phyloP scores from a whole-genome alignment of 2,113 vertebrate species.

The Brachionichthys hirsutus region DNA sequence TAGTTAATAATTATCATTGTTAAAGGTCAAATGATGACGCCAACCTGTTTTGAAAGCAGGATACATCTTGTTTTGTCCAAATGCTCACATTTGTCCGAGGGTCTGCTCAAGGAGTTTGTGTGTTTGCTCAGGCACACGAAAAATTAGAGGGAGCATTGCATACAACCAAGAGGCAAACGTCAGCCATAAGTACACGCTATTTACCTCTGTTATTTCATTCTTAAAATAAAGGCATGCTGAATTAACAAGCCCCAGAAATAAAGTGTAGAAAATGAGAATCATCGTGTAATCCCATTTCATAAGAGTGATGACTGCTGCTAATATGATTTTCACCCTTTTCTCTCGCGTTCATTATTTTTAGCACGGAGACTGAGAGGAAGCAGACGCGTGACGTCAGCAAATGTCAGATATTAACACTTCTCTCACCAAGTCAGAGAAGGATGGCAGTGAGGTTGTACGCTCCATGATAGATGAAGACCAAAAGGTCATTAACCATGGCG shows the following conservation, averaged over 20 bases:
- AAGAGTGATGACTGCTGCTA: slow-evolving; percentile 52
- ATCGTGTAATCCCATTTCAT: slow-evolving; percentile 23
- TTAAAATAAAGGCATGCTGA: slow-evolving; percentile 7
- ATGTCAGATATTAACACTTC: slow-evolving; percentile 53
- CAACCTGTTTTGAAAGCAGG: too few relatives aligned
- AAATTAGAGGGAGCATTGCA: too few relatives aligned
- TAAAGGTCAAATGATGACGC: too few relatives aligned
- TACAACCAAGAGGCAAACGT: slow-evolving; percentile 17
- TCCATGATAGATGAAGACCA: slow-evolving; percentile 24
- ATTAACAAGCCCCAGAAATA: slow-evolving; percentile 31
- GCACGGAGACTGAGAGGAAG: slow-evolving; percentile 43
- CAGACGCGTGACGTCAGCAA: slow-evolving; percentile 33
- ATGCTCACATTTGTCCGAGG: too few relatives aligned
- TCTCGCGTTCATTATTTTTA: slow-evolving; percentile 64
- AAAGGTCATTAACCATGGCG: background rate
- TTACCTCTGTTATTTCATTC: slow-evolving; percentile 10
- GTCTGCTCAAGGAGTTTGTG: too few relatives aligned
- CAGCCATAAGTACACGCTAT: background rate
- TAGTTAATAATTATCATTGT: too few relatives aligned
- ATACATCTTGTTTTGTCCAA: too few relatives aligned
- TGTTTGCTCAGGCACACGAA: too few relatives aligned
- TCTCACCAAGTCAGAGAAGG: slow-evolving; percentile 41
- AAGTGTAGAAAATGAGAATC: slow-evolving; percentile 12
- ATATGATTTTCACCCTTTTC: slow-evolving; percentile 45
- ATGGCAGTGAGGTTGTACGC: slow-evolving; percentile 31